Conservation (phyloP, 2,113 vertebrate species). For the Glaucomys volans region DNA sequence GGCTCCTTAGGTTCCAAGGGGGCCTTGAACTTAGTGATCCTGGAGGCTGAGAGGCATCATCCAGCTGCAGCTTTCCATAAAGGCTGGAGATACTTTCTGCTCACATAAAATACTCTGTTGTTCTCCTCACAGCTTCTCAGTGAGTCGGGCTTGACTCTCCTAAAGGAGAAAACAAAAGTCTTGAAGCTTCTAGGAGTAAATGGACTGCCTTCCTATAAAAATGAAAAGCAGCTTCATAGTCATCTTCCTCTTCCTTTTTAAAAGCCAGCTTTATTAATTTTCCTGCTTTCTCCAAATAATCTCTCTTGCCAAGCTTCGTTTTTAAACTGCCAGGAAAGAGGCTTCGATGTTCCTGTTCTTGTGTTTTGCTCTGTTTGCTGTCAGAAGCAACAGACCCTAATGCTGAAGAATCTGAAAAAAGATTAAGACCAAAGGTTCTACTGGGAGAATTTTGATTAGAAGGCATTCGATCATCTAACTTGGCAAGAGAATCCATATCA, state of each 20-base stretch:
- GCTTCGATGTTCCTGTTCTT: constrained; percentile 86
- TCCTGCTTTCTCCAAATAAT: constrained; percentile 95
- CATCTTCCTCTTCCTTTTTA: constrained; percentile 94
- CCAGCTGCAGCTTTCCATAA: constrained; percentile 85
- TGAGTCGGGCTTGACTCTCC: constrained; percentile 95
- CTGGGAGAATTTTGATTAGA: constrained; percentile 94
- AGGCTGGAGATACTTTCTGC: constrained; percentile 94
- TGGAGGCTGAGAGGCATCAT: constrained; percentile 92
- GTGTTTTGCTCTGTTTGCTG: constrained; percentile 88
- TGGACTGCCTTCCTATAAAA: constrained; percentile 96
- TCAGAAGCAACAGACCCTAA: constrained; percentile 81
- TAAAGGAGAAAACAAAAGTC: constrained; percentile 67
- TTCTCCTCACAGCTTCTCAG: constrained; percentile 97
- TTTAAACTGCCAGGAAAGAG: constrained; percentile 91
- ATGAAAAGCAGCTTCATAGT: constrained; percentile 93
- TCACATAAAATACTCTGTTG: constrained; percentile 96
- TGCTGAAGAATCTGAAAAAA: constrained; percentile 81
- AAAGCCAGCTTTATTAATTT: constrained; percentile 94
- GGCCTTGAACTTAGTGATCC: constrained; percentile 96
- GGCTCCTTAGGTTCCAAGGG: constrained; percentile 95
- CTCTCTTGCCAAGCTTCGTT: constrained; percentile 88
- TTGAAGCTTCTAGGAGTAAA: constrained; percentile 97
- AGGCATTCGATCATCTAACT: constrained; percentile 98
- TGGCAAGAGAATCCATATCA: constrained; percentile 93
- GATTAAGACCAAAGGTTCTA: constrained; percentile 86